A percentile compares a stretch with the other conserved stretches of the same genome.
These are phyloP conservation scores for Phania funesta DNA, from an alignment of 2,888 invertebrate genomes.

Conservation along the genomic window DNA sequence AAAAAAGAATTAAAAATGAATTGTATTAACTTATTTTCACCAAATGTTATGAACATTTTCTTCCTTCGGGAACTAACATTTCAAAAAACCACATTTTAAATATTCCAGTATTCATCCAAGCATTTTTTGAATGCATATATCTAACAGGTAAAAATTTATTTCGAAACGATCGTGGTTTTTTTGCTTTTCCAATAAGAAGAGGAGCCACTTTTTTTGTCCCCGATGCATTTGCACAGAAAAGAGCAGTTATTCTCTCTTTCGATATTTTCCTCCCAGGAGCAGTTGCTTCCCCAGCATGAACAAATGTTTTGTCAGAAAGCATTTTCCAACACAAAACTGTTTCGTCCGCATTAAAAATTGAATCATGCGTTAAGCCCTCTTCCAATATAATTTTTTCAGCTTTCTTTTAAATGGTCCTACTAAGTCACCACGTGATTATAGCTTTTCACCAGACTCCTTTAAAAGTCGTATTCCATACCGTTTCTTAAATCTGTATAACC, in stretches of 20 bases:
- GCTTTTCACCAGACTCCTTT: too few relatives aligned
- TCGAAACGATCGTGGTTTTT: conserved; percentile 16
- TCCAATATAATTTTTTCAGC: too few relatives aligned
- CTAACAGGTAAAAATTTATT: conserved; percentile 22
- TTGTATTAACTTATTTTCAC: neutral
- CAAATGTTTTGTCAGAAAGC: too few relatives aligned
- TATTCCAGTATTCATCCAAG: conserved; percentile 37
- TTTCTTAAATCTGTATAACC: too few relatives aligned
- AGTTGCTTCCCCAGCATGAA: too few relatives aligned
- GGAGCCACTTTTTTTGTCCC: conserved; percentile 41
- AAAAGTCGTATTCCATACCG: too few relatives aligned
- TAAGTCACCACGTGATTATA: too few relatives aligned
- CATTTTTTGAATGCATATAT: conserved; percentile 39
- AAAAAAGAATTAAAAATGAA: too few relatives aligned
- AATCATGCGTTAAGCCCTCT: too few relatives aligned
- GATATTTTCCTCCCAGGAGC: neutral
- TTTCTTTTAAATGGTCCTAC: too few relatives aligned
- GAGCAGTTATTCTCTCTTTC: neutral
- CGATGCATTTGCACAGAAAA: neutral
- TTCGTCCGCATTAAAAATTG: too few relatives aligned
- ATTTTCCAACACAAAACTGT: too few relatives aligned
- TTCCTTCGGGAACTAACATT: conserved; percentile 44
- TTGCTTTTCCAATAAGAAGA: conserved; percentile 44
- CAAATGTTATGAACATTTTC: conserved; percentile 19
- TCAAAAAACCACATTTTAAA: conserved; percentile 47